Evolutionary conservation across 2,113 vertebrate genomes (phyloP), one percentile per base, ranked within the genome.

Genomic region (Stigmatopora argus): DNA sequence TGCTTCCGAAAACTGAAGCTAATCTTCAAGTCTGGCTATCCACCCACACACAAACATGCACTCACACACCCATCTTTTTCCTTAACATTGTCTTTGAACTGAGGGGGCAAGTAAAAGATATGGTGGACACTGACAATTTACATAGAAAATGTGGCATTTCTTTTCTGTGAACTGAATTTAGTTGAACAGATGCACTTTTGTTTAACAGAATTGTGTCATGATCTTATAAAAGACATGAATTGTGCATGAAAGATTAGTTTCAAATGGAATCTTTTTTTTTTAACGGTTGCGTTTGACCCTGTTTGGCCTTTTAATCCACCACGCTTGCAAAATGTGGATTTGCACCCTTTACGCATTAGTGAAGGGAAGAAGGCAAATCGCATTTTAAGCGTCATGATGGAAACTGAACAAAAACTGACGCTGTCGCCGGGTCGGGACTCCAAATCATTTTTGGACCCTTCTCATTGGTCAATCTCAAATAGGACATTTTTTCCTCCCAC

Each of bases 1-100:
- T 80, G 78, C 83, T 81, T 73, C 62, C 61, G 44, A 38, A 64
- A 34, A 61, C 56, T 48, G 69, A 64, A 74, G 46, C 69, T 70
- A 41, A 74, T 77, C 65, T 75, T 26, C 18, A 38, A 18, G 34
- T 59, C 1, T 34, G 15, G 7, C 14, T 15, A 14, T 2, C 21
- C 7, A 34, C 3, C 5, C 26, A 56, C 26, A 13, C 12, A 14
- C 13, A 55, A 9, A 23, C 21, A 55, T 14, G 15, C 23, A 57
- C 26, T 6, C 31, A 59, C 15, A 59, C 34, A n/a, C 38, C 31
- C 34, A 59, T 59, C 31, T 52, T 7, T 35, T 55, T 55, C 23
- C 26, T 12, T 55, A 21, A 55, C 52, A 14, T 55, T 12, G 6
- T 26, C 5, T 14, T 31, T 31, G 21, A 31, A 13, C 44, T 26